phyloP scores from a whole-genome alignment of 2,888 invertebrate species.

The Agriopis marginaria region DNA sequence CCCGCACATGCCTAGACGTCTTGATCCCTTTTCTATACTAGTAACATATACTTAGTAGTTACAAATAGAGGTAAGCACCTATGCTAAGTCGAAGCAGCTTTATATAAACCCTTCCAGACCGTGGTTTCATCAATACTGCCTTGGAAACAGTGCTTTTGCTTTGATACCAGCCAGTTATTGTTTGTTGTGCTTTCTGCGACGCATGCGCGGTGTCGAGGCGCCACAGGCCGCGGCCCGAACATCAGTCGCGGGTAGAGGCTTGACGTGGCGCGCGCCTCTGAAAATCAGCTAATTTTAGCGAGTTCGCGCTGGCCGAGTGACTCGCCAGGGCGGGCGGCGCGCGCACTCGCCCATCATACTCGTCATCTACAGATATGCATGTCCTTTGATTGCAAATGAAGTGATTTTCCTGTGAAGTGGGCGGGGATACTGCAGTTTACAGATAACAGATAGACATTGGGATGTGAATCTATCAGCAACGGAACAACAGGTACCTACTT shows the following conservation, averaged over 20 bases:
- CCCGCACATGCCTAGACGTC: not conserved
- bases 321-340: conserved; percentile 81
- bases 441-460: conserved; percentile 16
- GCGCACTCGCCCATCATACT: conserved; percentile 58
- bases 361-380: conserved; percentile 52
- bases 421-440: conserved; percentile 6
- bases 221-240: conserved; percentile 45
- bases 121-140: conserved; percentile 68
- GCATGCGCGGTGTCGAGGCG: conserved; percentile 65
- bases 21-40: not conserved
- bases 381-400: conserved; percentile 40
- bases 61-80: not conserved
- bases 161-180: conserved; percentile 50
- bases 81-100: conserved; percentile 14
- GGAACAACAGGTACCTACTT: conserved; percentile 34
- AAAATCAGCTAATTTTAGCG: conserved; percentile 67
- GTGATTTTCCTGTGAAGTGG: conserved; percentile 32
- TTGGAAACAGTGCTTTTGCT: conserved; percentile 50
- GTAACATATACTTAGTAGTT: not conserved
- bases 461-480: conserved; percentile 20
- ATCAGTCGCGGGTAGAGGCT: conserved; percentile 64
- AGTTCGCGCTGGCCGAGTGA: conserved; percentile 36
- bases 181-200: conserved; percentile 63
- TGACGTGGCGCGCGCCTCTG: conserved; percentile 62
- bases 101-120: conserved; percentile 21